These are phyloP conservation scores for Alcedo atthis DNA, from an alignment of 2,797 vertebrate species.

Conservation along the genomic window DNA sequence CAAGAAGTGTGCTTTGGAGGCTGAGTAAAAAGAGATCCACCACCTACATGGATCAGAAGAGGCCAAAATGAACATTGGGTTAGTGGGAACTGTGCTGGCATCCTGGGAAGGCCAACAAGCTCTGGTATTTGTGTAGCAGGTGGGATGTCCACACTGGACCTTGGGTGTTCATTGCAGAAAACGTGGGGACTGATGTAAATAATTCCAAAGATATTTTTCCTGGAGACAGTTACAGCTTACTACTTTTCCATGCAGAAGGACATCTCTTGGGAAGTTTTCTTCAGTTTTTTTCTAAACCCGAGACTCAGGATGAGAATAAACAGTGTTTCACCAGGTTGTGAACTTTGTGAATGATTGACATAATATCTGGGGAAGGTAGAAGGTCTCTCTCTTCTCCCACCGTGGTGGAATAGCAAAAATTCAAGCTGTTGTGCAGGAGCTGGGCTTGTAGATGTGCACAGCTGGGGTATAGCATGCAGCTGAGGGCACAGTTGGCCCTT, in stretches of 20 bases:
- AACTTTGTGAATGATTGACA: not conserved
- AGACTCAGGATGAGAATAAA: not conserved
- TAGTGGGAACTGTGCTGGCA: not conserved
- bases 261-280: not conserved
- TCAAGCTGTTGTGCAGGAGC: not conserved
- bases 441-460: not conserved
- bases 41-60: rapidly evolving
- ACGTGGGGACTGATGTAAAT: not conserved
- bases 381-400: not conserved
- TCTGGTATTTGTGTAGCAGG: not conserved
- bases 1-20: not conserved
- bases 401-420: not conserved
- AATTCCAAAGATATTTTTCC: not conserved
- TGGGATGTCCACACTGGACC: rapidly evolving
- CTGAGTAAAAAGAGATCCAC: not conserved
- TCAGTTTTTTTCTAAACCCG: not conserved
- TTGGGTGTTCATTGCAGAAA: not conserved
- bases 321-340: not conserved
- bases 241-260: not conserved
- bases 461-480: not conserved
- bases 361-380: not conserved
- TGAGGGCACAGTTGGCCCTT: not conserved
- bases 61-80: not conserved
- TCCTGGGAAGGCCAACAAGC: not conserved
- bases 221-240: not conserved